Evolutionary conservation across 2,113 vertebrate species (phyloP), one percentile per base, ranked within the genome.

Genomic region (Forbesichthys papilliferus): DNA sequence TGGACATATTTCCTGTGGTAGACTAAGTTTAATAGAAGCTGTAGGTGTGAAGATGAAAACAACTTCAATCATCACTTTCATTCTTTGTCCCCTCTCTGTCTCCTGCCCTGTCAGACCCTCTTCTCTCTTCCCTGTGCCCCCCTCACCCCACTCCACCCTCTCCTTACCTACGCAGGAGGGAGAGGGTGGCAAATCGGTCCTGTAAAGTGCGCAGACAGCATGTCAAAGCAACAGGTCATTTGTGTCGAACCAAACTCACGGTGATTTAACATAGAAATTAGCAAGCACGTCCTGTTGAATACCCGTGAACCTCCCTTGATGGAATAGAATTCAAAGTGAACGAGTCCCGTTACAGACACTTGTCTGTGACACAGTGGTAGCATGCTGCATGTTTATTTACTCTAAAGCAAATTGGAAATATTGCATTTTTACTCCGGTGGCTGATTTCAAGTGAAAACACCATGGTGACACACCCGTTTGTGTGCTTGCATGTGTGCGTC

Each of bases 361-460:
- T 27, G 7, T 6, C 36, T 42, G 36, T 8, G 36, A 5, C 36
- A 42, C 7, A 42, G 36, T 42, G 36, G 36, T 42, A 42, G 36
- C 36, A 42, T 42, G 36, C 36, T 42, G 36, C 36, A 42, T 42
- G 36, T 42, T 42, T 42, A 42, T 42, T 27, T 42, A 42, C 36
- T 5, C 4, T 42, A 42, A 27, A 52, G 48, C n/a, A 64, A 64
- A 64, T 20, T 64, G 16, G 48, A 73, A 84, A 82, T 80, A 81
- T 66, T 53, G 48, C 79, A 54, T 81, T 77, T 73, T 84, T 90
- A 84, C 83, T 83, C 79, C 73, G 79, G 75, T 74, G 78, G 68
- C 68, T 52, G 68, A 77, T 78, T 81, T 81, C 65, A 75, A 71
- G 74, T 73, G 75, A 83, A 76, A 69, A 68, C 74, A 79, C 66